Evolutionary conservation across 2,797 vertebrate genomes (phyloP).

Genomic region (Notolepis coatsorum): DNA sequence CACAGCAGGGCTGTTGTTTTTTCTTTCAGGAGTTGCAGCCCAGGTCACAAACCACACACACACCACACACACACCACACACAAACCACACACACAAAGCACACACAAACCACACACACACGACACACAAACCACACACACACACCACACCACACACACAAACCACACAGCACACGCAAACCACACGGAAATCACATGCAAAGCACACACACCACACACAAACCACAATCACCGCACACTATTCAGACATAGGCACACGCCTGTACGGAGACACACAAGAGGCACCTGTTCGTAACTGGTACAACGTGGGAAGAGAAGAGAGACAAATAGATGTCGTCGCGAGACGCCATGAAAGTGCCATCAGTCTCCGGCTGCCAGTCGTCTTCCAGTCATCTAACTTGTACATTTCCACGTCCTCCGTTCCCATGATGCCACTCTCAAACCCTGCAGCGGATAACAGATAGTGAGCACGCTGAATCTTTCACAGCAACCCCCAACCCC

Average conservation of each 20-base stretch:
- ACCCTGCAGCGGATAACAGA: constrained; percentile 22
- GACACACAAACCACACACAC: constrained; percentile 13
- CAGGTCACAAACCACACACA: constrained; percentile 47
- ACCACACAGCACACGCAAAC: no score
- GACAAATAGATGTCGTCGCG: constrained; percentile 33
- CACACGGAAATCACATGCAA: no score
- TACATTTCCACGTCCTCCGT: neutral
- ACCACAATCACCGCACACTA: no score
- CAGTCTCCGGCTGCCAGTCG: neutral
- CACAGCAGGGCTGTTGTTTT: constrained; percentile 67
- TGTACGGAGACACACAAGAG: constrained; percentile 20
- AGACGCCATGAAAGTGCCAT: constrained; percentile 26
- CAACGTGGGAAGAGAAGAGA: constrained; percentile 45
- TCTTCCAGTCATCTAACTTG: constrained; percentile 4
- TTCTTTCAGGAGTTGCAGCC: constrained; percentile 62
- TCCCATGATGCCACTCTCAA: constrained; percentile 1
- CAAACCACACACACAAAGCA: constrained; percentile 17
- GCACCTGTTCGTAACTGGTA: constrained; percentile 39
- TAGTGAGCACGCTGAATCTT: constrained; percentile 35
- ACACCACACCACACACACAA: constrained; percentile 19
- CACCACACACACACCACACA: constrained; percentile 17
- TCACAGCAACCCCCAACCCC: constrained; percentile 27
- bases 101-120: constrained; percentile 23
- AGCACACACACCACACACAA: no score
- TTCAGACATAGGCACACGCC: no score